Evolutionary conservation across 1,140 invertebrate species (phyloP).

Genomic region (Anastrepha ludens): DNA sequence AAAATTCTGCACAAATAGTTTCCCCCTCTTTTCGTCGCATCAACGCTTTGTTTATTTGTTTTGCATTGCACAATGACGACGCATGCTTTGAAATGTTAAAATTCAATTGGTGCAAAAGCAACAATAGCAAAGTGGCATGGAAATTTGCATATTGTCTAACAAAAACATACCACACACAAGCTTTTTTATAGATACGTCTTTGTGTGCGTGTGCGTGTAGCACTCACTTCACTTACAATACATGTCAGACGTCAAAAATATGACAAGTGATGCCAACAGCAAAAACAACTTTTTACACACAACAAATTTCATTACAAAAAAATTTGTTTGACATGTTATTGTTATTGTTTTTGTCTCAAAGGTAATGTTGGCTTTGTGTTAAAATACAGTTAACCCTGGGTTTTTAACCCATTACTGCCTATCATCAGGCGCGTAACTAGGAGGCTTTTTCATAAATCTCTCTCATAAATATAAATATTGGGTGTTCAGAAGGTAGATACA

Average conservation of each 20-base stretch:
- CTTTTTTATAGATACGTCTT: background rate
- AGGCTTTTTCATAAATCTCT: too few species aligned
- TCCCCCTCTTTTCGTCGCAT: too few species aligned
- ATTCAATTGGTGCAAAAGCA: background rate
- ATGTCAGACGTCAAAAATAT: constrained; percentile 16
- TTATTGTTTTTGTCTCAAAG: too few species aligned
- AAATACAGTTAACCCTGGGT: too few species aligned
- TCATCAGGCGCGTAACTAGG: too few species aligned
- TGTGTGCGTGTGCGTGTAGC: background rate
- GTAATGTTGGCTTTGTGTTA: too few species aligned
- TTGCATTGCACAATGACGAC: background rate
- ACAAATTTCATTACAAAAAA: background rate
- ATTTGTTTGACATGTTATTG: too few species aligned
- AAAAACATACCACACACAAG: background rate
- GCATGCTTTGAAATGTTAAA: constrained; percentile 5
- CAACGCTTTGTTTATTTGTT: background rate
- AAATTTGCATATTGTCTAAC: background rate
- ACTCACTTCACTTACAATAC: background rate
- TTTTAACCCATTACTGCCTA: too few species aligned
- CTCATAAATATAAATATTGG: too few species aligned
- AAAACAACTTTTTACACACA: background rate
- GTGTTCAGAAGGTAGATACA: too few species aligned
- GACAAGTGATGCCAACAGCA: background rate
- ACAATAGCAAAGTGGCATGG: background rate
- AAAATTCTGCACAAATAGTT: too few species aligned